Percentiles rank a stretch among this genome's conserved stretches.
Evolutionary conservation across 2,113 vertebrate species (phyloP).

Genomic region (Polypterus senegalus): DNA sequence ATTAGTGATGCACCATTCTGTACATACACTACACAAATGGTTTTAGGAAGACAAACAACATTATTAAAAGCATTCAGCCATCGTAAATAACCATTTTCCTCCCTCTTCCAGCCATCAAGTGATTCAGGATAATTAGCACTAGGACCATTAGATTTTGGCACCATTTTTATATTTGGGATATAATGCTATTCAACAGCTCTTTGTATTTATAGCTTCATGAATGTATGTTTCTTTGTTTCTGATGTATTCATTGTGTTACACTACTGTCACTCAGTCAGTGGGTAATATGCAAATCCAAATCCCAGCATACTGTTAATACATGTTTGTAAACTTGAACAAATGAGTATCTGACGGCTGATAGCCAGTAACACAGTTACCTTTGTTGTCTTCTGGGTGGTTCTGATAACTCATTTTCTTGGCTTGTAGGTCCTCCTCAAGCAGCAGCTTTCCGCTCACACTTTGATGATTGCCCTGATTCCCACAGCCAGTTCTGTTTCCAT

Average conservation of each 20-base stretch:
- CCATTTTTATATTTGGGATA: slow-evolving; percentile 29
- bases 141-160: slow-evolving; percentile 41
- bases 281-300: slow-evolving; percentile 9
- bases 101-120: neutral
- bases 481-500: slow-evolving; percentile 75
- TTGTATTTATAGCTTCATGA: slow-evolving; percentile 18
- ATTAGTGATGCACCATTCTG: no score
- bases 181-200: slow-evolving; percentile 30
- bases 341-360: slow-evolving; percentile 16
- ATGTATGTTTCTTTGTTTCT: slow-evolving; percentile 8
- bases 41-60: no score
- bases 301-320: slow-evolving; percentile 17
- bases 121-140: slow-evolving; percentile 2
- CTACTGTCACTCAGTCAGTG: neutral
- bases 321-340: no score
- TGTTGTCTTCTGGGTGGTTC: slow-evolving; percentile 20
- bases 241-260: neutral
- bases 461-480: slow-evolving; percentile 68
- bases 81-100: neutral
- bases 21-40: no score
- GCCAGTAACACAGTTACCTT: slow-evolving; percentile 18
- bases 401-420: slow-evolving; percentile 25
- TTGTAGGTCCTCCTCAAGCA: slow-evolving; percentile 57
- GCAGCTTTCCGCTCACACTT: slow-evolving; percentile 76
- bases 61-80: no score